Evolutionary conservation across 2,113 vertebrate genomes (phyloP).

Genomic region (Platycercus adscitus): DNA sequence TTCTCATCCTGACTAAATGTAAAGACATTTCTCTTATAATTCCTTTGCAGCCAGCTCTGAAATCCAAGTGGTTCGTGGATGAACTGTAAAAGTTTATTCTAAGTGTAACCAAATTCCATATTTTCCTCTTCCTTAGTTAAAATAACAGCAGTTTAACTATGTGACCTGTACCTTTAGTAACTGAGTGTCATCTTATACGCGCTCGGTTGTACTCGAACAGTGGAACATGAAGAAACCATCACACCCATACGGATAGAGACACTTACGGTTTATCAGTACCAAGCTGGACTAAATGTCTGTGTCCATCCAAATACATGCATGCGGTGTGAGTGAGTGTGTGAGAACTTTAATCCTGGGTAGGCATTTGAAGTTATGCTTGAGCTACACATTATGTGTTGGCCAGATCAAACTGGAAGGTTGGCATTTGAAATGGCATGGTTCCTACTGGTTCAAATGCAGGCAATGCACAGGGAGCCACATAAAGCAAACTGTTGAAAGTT

Average conservation of each 20-base stretch:
- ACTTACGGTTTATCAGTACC: background rate
- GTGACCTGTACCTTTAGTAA: background rate
- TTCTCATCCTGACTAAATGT: background rate
- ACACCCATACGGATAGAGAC: background rate
- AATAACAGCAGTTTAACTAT: background rate
- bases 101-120: background rate
- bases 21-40: background rate
- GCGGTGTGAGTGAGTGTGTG: background rate
- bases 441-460: background rate
- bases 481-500: background rate
- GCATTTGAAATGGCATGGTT: background rate
- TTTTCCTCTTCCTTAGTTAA: background rate
- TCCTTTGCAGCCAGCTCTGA: background rate
- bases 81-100: background rate
- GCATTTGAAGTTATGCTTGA: background rate
- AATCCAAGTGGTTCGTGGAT: background rate
- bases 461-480: background rate
- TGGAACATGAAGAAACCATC: background rate
- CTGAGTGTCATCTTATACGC: background rate
- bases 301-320: background rate
- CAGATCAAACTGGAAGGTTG: background rate
- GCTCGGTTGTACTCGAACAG: background rate
- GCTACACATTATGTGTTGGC: background rate
- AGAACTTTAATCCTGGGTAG: background rate
- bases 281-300: background rate